Evolutionary conservation across 2,888 invertebrate genomes (phyloP).

Genomic region (Oxystoma pomonae): DNA sequence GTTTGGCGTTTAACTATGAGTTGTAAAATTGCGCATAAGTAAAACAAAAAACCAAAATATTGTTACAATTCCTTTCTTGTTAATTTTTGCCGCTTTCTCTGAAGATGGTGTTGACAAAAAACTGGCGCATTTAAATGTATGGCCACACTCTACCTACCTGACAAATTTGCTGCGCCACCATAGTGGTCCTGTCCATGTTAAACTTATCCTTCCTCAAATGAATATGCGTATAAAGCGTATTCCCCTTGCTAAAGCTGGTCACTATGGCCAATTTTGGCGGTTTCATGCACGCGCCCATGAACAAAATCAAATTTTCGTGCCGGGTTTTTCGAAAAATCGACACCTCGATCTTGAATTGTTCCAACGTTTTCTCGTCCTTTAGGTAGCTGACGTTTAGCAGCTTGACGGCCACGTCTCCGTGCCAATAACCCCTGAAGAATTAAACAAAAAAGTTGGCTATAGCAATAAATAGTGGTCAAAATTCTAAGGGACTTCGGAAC

Average conservation of each 20-base stretch:
- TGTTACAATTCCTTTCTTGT: too few relatives aligned
- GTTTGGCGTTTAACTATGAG: too few relatives aligned
- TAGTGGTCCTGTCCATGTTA: conserved; percentile 86
- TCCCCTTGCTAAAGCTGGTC: conserved; percentile 94
- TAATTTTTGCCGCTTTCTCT: too few relatives aligned
- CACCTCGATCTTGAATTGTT: conserved; percentile 93
- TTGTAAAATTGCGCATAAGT: too few relatives aligned
- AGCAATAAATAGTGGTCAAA: too few relatives aligned
- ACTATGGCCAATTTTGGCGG: conserved; percentile 95
- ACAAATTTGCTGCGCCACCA: conserved; percentile 94
- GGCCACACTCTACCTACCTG: conserved; percentile 61
- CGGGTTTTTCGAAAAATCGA: conserved; percentile 95
- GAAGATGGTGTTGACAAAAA: too few relatives aligned
- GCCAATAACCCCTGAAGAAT: conserved; percentile 78
- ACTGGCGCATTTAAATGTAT: too few relatives aligned
- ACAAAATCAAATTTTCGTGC: conserved; percentile 96
- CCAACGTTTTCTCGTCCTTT: conserved; percentile 82
- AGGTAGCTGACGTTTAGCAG: conserved; percentile 88
- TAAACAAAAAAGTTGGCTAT: not conserved
- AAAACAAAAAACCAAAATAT: conserved; percentile 8
- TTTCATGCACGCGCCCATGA: conserved; percentile 99
- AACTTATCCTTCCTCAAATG: conserved; percentile 91
- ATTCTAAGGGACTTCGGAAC: too few relatives aligned
- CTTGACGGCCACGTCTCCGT: conserved; percentile 97
- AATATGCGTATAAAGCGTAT: conserved; percentile 90